Base-by-base conservation (phyloP, 2,113 vertebrate species). In the Geothlypis trichas region DNA sequence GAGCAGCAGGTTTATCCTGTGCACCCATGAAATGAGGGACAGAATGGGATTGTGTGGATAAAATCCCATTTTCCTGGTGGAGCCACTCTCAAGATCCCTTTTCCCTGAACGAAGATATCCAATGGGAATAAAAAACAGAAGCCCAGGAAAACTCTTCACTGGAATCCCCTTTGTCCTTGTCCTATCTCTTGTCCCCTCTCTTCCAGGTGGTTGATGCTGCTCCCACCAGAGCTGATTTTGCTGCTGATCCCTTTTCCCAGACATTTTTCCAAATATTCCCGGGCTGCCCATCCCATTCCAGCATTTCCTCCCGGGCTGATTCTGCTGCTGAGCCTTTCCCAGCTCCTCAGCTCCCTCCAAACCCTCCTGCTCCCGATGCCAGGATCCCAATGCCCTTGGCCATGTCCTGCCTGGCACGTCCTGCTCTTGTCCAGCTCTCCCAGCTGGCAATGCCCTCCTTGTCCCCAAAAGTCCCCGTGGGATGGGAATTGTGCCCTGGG, bases 381-480 rank as follows among this genome's bases (percentile, higher is more conserved):
- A 1, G 5, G 6, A 19, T 17, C 58, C 46, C 4, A 0, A 17
- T 31, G 58, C 47, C 46, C 26, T 21, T 0, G 1, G 62, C 3
- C 0, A 15, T 46, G 85, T 30, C 74, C 62, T 19, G 1, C 54
- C 86, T 82, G 89, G 76, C 76, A 63, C 62, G 26, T 49, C 52
- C 79, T 15, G 11, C 47, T 39, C 54, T 15, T 22, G 39, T 46
- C 57, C 66, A 15, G 18, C 39, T 33, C n/a, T 58, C 30, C 42
- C 15, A 16, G 89, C 79, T 86, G 62, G 31, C 55, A 71, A 23
- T 9, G 5, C 23, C 17, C 51, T 58, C 42, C 24, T 27, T 54
- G 39, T 89, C 58, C 76, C 87, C 37, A 49, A 0, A 84, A 54
- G 23, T 30, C 92, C 59, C 72, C 0, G 0, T 1, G 92, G 84